Evolutionary conservation across 2,797 vertebrate genomes (phyloP).

Genomic region (Botia kubotai): DNA sequence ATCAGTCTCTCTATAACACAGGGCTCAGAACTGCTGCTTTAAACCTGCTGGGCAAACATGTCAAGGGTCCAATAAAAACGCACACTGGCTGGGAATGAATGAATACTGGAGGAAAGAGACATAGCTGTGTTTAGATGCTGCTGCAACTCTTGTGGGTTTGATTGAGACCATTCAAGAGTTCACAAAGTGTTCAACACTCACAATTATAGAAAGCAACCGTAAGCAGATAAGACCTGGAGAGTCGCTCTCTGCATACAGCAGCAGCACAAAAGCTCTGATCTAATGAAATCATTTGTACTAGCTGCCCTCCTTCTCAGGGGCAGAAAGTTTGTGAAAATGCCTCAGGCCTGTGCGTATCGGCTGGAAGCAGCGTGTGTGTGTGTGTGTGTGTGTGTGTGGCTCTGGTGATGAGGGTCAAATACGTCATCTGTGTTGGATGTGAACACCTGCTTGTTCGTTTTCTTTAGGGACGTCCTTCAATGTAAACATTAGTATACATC

Average conservation of each 20-base stretch:
- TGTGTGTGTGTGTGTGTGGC: neutral
- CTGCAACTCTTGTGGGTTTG: slow-evolving; percentile 55
- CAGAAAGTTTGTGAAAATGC: slow-evolving; percentile 51
- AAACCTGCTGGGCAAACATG: slow-evolving; percentile 41
- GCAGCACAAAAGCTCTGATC: slow-evolving; percentile 49
- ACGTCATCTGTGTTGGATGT: slow-evolving; percentile 16
- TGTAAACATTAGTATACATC: too few relatives aligned
- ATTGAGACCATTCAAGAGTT: slow-evolving; percentile 49
- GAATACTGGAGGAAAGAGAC: slow-evolving; percentile 16
- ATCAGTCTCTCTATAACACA: slow-evolving; percentile 34
- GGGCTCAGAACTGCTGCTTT: slow-evolving; percentile 32
- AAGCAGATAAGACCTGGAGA: slow-evolving; percentile 48
- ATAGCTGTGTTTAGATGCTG: slow-evolving; percentile 44
- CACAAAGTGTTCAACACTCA: slow-evolving; percentile 32
- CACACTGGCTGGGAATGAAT: slow-evolving; percentile 37
- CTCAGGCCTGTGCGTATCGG: slow-evolving; percentile 44
- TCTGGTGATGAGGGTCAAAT: slow-evolving; percentile 21
- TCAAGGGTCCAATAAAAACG: slow-evolving; percentile 39
- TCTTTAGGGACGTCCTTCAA: neutral
- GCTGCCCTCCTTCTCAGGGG: slow-evolving; percentile 28
- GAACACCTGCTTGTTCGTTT: too few relatives aligned
- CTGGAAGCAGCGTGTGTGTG: slow-evolving; percentile 35
- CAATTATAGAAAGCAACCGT: slow-evolving; percentile 51
- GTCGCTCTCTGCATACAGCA: slow-evolving; percentile 33
- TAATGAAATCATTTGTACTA: slow-evolving; percentile 56